These are phyloP conservation scores for Eumacrocentrus americanus DNA, from an alignment of 2,888 invertebrate species.

Conservation along the genomic window DNA sequence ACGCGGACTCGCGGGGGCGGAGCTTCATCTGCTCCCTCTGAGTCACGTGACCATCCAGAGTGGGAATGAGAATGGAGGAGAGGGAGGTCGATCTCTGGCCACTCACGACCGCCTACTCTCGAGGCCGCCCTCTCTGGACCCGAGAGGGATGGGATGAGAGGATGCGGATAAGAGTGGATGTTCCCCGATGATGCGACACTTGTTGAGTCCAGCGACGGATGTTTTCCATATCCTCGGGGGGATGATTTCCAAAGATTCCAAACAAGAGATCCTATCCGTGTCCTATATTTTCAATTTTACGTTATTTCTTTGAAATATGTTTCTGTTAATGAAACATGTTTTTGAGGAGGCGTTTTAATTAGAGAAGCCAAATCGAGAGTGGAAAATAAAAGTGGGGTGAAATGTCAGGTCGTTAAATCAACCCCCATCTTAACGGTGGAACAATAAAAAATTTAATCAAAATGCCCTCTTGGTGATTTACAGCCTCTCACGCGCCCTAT, in stretches of 20 bases:
- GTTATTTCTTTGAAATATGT: background rate
- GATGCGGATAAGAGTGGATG: background rate
- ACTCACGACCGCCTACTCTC: slow-evolving; percentile 39
- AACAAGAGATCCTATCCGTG: too few species aligned
- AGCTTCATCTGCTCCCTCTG: slow-evolving; percentile 45
- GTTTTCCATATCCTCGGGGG: too few species aligned
- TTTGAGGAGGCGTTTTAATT: slow-evolving; percentile 22
- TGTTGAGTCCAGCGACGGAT: slow-evolving; percentile 50
- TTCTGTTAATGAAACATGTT: background rate
- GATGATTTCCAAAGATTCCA: too few species aligned
- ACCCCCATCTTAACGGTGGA: slow-evolving; percentile 44
- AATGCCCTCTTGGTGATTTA: slow-evolving; percentile 61
- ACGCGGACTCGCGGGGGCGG: slow-evolving; percentile 63
- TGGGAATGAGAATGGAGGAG: slow-evolving; percentile 12
- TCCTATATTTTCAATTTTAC: too few species aligned
- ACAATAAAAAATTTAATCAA: slow-evolving; percentile 63
- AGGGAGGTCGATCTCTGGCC: slow-evolving; percentile 34
- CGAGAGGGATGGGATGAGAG: background rate
- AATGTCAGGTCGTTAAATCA: slow-evolving; percentile 50
- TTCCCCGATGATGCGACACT: slow-evolving; percentile 40
- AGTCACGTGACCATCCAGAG: slow-evolving; percentile 32
- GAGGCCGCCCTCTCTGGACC: slow-evolving; percentile 22
- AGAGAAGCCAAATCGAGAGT: slow-evolving; percentile 5
- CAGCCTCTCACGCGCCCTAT: slow-evolving; percentile 44
- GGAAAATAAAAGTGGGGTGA: slow-evolving; percentile 15